Conservation (phyloP, 2,888 invertebrate species). For the Ichneumoninae sp. region DNA sequence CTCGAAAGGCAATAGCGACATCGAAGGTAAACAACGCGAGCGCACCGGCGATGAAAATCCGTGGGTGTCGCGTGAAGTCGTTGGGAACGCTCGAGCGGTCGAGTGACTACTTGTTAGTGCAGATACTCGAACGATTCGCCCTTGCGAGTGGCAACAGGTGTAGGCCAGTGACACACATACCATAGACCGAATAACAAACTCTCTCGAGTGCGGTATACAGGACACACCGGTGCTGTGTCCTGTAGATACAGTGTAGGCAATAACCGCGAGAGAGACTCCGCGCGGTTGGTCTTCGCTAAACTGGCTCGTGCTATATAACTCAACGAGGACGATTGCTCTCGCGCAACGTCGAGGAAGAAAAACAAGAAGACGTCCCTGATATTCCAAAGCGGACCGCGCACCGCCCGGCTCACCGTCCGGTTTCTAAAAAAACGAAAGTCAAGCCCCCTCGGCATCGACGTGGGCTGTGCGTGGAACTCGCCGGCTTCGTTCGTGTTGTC, state of each 20-base stretch:
- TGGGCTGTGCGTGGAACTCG: conserved; percentile 20
- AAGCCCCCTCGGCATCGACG: conserved; percentile 18
- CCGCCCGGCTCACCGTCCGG: conserved; percentile 22
- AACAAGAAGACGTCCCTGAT: conserved; percentile 40
- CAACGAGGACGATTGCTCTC: not conserved
- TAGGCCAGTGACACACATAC: conserved; percentile 47
- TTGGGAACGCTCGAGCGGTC: not conserved
- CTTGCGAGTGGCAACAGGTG: conserved; percentile 48
- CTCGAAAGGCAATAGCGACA: not conserved
- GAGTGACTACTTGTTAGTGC: not conserved
- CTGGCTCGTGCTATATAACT: not conserved
- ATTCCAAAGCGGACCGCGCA: not conserved
- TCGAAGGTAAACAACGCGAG: conserved; percentile 1
- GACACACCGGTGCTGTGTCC: not conserved
- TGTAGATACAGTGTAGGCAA: not conserved
- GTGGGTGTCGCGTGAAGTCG: conserved; percentile 20
- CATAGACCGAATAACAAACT: conserved; percentile 34
- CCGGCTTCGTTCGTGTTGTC: not conserved
- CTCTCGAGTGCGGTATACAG: not conserved
- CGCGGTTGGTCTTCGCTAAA: not conserved
- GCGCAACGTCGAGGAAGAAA: conserved; percentile 7
- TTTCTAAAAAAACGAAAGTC: conserved; percentile 55
- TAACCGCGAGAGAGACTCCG: not conserved
- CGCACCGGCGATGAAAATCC: conserved; percentile 22
- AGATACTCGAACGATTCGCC: conserved; percentile 28